Conservation (phyloP, 2,797 vertebrate species). For the Neopelma chrysocephalum region DNA sequence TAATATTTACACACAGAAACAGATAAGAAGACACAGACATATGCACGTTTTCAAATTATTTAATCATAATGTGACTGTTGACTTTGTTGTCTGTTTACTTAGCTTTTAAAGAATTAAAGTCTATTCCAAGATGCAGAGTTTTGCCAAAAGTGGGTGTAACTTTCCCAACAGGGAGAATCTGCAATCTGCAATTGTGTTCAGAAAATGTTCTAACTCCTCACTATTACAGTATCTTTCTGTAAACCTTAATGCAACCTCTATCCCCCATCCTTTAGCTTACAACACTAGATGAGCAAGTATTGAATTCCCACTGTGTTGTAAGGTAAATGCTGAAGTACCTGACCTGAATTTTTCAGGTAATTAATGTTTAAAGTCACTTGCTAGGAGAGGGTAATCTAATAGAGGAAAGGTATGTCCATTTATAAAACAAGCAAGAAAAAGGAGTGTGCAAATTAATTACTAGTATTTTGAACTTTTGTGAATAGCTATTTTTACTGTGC, state of each 20-base stretch:
- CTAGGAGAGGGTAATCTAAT: not conserved
- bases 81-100: constrained; percentile 25
- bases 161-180: not conserved
- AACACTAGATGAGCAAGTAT: not conserved
- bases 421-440: not conserved
- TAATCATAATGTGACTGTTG: not conserved
- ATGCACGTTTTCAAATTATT: not conserved
- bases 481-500: not conserved
- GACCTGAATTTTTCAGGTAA: constrained; percentile 5
- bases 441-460: not conserved
- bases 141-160: not conserved
- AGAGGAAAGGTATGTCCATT: not conserved
- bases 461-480: not conserved
- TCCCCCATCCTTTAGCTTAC: not conserved
- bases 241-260: not conserved
- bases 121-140: not conserved
- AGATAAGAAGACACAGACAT: not conserved
- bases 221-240: not conserved
- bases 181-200: not conserved
- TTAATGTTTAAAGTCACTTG: not conserved
- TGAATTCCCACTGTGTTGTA: not conserved
- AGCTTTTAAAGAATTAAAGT: not conserved
- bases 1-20: not conserved
- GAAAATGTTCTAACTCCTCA: not conserved
- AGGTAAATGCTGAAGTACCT: not conserved